These are phyloP conservation scores for Crocodylus rhombifer DNA, from an alignment of 2,797 vertebrate genomes.

Conservation along the genomic window DNA sequence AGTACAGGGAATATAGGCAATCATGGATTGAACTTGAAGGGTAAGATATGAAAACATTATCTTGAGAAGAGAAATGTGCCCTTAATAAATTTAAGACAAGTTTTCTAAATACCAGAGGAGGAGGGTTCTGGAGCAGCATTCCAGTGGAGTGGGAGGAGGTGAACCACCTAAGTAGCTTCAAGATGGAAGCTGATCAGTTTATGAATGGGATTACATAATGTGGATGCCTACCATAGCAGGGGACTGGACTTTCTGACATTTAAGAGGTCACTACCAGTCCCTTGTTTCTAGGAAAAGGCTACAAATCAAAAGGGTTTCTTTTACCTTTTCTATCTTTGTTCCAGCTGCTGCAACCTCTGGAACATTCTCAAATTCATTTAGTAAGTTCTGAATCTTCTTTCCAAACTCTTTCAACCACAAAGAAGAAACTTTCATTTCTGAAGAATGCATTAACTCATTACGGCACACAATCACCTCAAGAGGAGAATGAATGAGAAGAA, in stretches of 20 bases:
- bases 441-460: constrained; percentile 86
- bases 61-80: not conserved
- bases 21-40: not conserved
- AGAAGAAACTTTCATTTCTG: constrained; percentile 81
- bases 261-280: not conserved
- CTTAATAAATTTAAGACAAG: too few relatives aligned
- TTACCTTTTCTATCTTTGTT: constrained; percentile 80
- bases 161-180: not conserved
- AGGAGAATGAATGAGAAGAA: not conserved
- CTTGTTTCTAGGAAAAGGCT: not conserved
- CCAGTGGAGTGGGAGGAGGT: not conserved
- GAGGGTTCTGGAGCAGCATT: not conserved
- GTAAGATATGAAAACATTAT: not conserved
- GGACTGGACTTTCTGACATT: not conserved
- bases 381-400: constrained; percentile 69
- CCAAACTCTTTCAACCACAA: constrained; percentile 80
- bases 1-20: not conserved
- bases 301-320: not conserved
- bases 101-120: not conserved
- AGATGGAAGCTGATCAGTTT: not conserved
- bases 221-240: not conserved
- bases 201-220: not conserved
- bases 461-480: constrained; percentile 80
- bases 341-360: constrained; percentile 70
- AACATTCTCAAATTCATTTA: constrained; percentile 73